Evolutionary conservation across 2,797 vertebrate species (phyloP).

Genomic region (Clarias fuscus): DNA sequence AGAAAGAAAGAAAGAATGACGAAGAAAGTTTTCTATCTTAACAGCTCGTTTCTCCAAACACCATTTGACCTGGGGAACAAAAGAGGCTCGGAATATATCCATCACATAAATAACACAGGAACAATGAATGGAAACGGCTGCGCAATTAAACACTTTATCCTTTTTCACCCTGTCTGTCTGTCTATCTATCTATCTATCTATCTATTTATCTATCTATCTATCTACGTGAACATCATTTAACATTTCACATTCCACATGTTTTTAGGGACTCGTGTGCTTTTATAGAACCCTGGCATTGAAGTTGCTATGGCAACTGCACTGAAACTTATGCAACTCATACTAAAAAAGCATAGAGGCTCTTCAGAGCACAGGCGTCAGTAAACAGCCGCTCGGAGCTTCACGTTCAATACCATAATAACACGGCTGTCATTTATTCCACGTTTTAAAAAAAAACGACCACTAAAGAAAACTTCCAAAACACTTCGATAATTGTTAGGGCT

Average conservation of each 20-base stretch:
- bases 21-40: slow-evolving; percentile 1
- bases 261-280: background rate
- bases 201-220: background rate
- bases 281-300: background rate
- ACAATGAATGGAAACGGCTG: background rate
- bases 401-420: background rate
- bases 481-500: slow-evolving; percentile 1
- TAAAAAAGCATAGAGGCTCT: slow-evolving; percentile 6
- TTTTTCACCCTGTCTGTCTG: too few species aligned
- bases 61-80: slow-evolving; percentile 43
- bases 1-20: too few species aligned
- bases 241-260: slow-evolving; percentile 10
- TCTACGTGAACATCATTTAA: background rate
- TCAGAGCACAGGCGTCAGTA: background rate
- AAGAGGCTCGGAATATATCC: slow-evolving; percentile 28
- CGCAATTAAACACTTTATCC: slow-evolving; percentile 50
- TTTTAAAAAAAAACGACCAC: background rate
- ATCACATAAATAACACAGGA: background rate
- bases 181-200: background rate
- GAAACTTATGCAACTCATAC: slow-evolving; percentile 22
- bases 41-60: slow-evolving; percentile 39
- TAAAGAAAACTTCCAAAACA: slow-evolving; percentile 11
- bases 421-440: background rate
- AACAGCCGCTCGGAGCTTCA: background rate
- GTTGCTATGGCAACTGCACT: slow-evolving; percentile 39